Conservation (phyloP, 2,113 vertebrate genomes). For the Peromyscus leucopus region DNA sequence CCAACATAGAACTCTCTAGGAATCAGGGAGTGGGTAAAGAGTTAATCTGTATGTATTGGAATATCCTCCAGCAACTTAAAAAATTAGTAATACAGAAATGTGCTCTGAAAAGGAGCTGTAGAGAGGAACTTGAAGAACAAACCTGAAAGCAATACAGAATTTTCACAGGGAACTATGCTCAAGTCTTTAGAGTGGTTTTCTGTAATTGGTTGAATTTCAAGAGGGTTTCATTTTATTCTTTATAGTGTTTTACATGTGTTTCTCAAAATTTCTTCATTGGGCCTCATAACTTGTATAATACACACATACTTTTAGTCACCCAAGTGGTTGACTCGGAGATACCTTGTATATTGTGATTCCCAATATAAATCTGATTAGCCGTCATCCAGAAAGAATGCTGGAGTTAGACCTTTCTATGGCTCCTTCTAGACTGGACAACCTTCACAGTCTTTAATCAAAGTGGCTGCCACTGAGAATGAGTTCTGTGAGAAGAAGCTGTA, state of each 20-base stretch:
- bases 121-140: neutral
- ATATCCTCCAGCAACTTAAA: neutral
- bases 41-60: neutral
- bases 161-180: neutral
- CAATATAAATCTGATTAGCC: neutral
- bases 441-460: neutral
- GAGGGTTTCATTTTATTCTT: conserved; percentile 16
- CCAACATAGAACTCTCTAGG: neutral
- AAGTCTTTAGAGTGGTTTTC: neutral
- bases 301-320: conserved; percentile 6
- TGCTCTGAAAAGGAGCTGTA: neutral
- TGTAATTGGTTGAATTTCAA: conserved; percentile 27
- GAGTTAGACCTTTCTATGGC: neutral
- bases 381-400: neutral
- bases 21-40: neutral
- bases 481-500: neutral
- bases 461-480: neutral
- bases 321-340: neutral
- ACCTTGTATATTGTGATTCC: neutral
- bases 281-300: neutral
- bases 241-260: neutral
- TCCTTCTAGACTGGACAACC: neutral
- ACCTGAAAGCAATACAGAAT: conserved; percentile 13
- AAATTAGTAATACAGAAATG: neutral
- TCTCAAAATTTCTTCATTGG: conserved; percentile 9